Evolutionary conservation across 2,888 invertebrate species (phyloP).

Genomic region (Caenorhabditis doughertyi): DNA sequence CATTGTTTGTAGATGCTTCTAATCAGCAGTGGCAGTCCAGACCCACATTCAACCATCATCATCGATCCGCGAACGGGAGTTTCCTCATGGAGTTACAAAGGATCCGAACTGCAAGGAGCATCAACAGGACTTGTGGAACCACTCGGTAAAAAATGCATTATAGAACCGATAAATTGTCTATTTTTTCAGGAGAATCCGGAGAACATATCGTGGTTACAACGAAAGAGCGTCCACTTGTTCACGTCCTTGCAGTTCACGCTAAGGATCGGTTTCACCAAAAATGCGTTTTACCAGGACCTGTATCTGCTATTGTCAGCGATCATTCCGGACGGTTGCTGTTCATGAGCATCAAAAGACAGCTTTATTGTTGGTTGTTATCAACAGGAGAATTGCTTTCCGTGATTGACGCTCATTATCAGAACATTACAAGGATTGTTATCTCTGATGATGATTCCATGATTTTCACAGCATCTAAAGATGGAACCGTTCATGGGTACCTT

Average conservation of each 20-base stretch:
- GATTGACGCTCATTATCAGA: conserved; percentile 76
- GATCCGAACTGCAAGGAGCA: conserved; percentile 76
- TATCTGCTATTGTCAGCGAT: conserved; percentile 63
- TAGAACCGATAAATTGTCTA: no score
- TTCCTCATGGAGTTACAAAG: conserved; percentile 77
- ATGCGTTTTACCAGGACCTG: conserved; percentile 69
- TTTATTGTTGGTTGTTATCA: conserved; percentile 75
- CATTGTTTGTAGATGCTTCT: conserved; percentile 64
- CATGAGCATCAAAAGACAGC: conserved; percentile 71
- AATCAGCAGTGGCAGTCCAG: conserved; percentile 65
- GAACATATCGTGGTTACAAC: conserved; percentile 71
- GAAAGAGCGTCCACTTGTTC: conserved; percentile 73
- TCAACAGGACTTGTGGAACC: conserved; percentile 68
- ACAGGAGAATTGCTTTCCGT: conserved; percentile 74
- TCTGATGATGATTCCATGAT: conserved; percentile 74
- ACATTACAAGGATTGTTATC: conserved; percentile 68
- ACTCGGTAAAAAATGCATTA: conserved; percentile 64
- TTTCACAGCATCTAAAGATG: conserved; percentile 74
- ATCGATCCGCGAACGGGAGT: conserved; percentile 78
- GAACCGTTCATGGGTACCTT: conserved; percentile 73
- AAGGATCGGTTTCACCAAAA: conserved; percentile 71
- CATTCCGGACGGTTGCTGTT: conserved; percentile 73
- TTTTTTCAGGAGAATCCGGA: conserved; percentile 66
- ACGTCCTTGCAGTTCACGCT: conserved; percentile 70
- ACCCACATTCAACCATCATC: conserved; percentile 75